Percentiles rank a stretch among this genome's conserved stretches.
phyloP scores from a whole-genome alignment of 2,888 invertebrate species.

The Lasioglossum calceatum region DNA sequence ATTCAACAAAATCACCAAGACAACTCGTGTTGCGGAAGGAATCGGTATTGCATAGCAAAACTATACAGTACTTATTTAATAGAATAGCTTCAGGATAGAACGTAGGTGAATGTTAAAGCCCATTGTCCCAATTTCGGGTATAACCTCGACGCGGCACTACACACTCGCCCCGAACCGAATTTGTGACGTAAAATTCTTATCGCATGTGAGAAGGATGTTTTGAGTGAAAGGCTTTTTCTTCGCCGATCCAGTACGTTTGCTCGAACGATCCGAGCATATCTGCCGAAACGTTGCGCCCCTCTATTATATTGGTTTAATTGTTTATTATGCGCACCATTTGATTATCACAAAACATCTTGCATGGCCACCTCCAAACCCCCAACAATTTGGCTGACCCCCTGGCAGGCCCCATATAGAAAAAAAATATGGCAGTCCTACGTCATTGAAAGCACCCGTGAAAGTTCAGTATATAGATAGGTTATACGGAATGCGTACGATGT shows the following conservation, averaged over 20 bases:
- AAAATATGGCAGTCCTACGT: constrained; percentile 80
- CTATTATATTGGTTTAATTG: constrained; percentile 68
- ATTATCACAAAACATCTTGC: constrained; percentile 79
- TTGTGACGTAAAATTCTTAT: constrained; percentile 69
- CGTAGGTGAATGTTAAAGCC: constrained; percentile 22
- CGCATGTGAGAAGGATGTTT: constrained; percentile 69
- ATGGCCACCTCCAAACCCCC: constrained; percentile 78
- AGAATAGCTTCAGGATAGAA: constrained; percentile 30
- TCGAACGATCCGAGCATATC: constrained; percentile 67
- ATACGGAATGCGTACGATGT: neutral
- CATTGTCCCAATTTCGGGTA: constrained; percentile 64
- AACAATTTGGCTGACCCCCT: constrained; percentile 80
- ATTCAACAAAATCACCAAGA: constrained; percentile 63
- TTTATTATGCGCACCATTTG: constrained; percentile 79
- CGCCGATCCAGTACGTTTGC: constrained; percentile 53
- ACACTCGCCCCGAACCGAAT: constrained; percentile 63
- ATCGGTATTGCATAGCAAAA: constrained; percentile 46
- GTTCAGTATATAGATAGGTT: constrained; percentile 54
- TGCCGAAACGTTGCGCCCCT: constrained; percentile 60
- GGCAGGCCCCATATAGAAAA: constrained; percentile 77
- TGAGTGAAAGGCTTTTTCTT: constrained; percentile 63
- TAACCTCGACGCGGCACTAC: constrained; percentile 68
- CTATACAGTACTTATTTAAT: constrained; percentile 43
- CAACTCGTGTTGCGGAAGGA: constrained; percentile 39
- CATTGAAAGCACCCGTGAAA: constrained; percentile 66